Percentiles rank a stretch among this genome's conserved stretches.
These are phyloP conservation scores for Oreochromis spilurus DNA, from an alignment of 2,113 vertebrate genomes.

Conservation along the genomic window DNA sequence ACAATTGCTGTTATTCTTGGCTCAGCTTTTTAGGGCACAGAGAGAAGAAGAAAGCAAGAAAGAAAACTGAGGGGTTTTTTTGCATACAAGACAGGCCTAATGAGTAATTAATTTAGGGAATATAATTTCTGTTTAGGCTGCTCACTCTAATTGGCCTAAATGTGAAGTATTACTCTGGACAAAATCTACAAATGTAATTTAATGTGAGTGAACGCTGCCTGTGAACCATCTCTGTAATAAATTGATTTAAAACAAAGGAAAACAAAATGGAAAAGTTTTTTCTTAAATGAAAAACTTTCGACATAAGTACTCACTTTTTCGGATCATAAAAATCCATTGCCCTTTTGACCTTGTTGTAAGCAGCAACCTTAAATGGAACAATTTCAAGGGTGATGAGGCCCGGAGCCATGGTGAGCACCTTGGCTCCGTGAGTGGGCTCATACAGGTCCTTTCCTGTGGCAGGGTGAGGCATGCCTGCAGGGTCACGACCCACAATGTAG, in stretches of 20 bases:
- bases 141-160: slow-evolving; percentile 26
- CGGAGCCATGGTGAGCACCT: slow-evolving; percentile 97
- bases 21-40: background rate
- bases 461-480: slow-evolving; percentile 95
- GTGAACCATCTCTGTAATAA: background rate
- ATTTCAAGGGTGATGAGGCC: slow-evolving; percentile 95
- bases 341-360: slow-evolving; percentile 92
- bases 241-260: background rate
- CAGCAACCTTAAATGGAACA: slow-evolving; percentile 94
- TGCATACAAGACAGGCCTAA: slow-evolving; percentile 3
- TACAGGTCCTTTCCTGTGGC: slow-evolving; percentile 93
- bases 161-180: slow-evolving; percentile 16
- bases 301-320: slow-evolving; percentile 80
- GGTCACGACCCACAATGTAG: slow-evolving; percentile 97
- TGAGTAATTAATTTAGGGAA: slow-evolving; percentile 34
- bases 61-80: slow-evolving; percentile 2
- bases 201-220: background rate
- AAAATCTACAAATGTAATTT: slow-evolving; percentile 12
- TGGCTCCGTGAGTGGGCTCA: slow-evolving; percentile 92
- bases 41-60: slow-evolving; percentile 18
- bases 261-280: background rate
- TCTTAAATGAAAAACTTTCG: background rate
- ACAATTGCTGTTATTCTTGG: slow-evolving; percentile 62
- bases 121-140: slow-evolving; percentile 30
- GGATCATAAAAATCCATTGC: slow-evolving; percentile 95